Evolutionary conservation across 37 sponge, comb jelly and placozoan species (phyloP).

Genomic region (Oopsacas minuta): DNA sequence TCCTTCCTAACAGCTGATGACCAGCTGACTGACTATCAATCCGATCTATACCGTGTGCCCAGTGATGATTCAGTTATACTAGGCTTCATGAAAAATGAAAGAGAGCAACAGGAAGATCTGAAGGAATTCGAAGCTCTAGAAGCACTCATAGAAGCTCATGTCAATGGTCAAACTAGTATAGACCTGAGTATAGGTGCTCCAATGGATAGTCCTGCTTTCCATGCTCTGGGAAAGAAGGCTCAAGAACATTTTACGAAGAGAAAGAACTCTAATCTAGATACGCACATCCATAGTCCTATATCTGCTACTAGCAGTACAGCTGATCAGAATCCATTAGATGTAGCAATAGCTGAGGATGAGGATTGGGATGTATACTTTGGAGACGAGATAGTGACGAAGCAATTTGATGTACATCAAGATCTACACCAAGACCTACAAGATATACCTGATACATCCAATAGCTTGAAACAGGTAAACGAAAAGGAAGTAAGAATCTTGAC

Average conservation of each 20-base stretch:
- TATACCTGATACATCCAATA: not conserved
- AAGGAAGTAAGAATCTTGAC: too few relatives aligned
- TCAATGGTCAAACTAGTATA: not conserved
- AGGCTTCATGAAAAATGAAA: not conserved
- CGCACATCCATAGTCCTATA: not conserved
- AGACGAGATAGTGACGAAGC: not conserved
- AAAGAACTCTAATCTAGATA: not conserved
- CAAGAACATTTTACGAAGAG: not conserved
- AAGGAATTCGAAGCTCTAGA: not conserved
- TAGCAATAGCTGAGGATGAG: not conserved
- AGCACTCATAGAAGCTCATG: not conserved
- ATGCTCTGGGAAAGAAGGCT: constrained; percentile 1
- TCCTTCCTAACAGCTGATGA: not conserved
- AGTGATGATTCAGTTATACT: not conserved
- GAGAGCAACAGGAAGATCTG: not conserved
- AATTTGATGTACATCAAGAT: not conserved
- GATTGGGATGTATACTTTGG: not conserved
- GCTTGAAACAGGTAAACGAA: not conserved
- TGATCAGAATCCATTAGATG: not conserved
- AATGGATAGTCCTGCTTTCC: not conserved
- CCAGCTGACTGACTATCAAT: not conserved
- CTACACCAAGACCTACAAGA: not conserved
- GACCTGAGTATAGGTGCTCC: not conserved
- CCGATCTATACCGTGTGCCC: not conserved
- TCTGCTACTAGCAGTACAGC: not conserved